Base-by-base conservation (phyloP, 2,113 vertebrate genomes). In the Leucosticte australis region DNA sequence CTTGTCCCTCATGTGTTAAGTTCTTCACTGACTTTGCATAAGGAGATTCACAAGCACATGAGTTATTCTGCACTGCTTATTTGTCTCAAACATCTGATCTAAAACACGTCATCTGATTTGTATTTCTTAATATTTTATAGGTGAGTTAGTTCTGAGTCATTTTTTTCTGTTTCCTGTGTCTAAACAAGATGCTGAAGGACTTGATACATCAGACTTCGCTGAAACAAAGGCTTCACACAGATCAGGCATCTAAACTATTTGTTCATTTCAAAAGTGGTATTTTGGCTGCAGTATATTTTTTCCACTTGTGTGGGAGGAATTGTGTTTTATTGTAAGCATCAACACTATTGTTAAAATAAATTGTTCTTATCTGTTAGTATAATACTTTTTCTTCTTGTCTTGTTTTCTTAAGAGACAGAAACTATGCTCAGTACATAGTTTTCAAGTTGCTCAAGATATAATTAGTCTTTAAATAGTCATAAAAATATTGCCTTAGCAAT, bases 261-360 rank as follows among this genome's bases (percentile, higher is more conserved):
- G 53, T 75, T 89, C 65, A 39, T 95, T 96, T 94, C 85, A 87
- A 73, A 92, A 92, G 44, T 68, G 73, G 70, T 90, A 95, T 96
- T 97, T 95, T 95, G 67, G 86, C 84, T 82, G 79, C 90, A 92
- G 55, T 76, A 76, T 92, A 67, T 88, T 94, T 95, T 94, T 89
- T 70, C 87, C 81, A 79, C 79, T 84, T 88, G 55, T 87, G 94
- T 97, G 69, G 96, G 91, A 94, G 74, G 92, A 94, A 94, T 93
- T 90, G 60, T 94, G 82, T 89, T 96, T 90, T 91, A 91, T 63
- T 97, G 96, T 97, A 95, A 97, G 64, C 91, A 88, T 68, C 77
- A 77, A 92, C 49, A 67, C 65, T 94, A 81, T 75, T 84, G 92
- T 95, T 94, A 92, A 88, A 97, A 97, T 96, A 94, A 96, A 97